Evolutionary conservation across 2,888 invertebrate genomes (phyloP), one percentile per base, ranked within the genome.

Genomic region (Platypus cylindrus): DNA sequence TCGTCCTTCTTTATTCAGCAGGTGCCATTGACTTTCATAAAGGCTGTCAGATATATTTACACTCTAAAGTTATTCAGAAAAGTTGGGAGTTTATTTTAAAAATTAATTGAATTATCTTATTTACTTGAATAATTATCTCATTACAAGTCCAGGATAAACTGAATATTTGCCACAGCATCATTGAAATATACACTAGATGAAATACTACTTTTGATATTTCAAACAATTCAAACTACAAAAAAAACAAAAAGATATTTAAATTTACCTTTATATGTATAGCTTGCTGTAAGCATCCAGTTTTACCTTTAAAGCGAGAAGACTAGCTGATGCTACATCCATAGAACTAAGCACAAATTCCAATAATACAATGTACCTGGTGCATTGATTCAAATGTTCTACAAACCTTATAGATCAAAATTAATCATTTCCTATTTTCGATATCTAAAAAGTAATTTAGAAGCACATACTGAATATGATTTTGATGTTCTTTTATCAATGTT

Each of bases 21-120:
- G 5, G 8, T 29, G 15, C 37, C 37, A 37, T 2, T 11, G 12
- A 17, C 32, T 29, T 5, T 28, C 28, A 13, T 29, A 37, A 12
- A 37, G 9, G 3, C 32, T 32, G 11, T 37, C 32, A 13, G 23
- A 32, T n/a, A 37, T 37, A 12, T 1, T 16, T 17, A 24, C 11
- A 22, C 37, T 37, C 37, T 37, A 20, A 22, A 27, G 15, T 24
- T 24, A n/a, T n/a, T n/a, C n/a, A n/a, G n/a, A n/a, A n/a, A n/a
- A n/a, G n/a, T n/a, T n/a, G n/a, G n/a, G n/a, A n/a, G n/a, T n/a
- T n/a, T n/a, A n/a, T n/a, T n/a, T n/a, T n/a, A n/a, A n/a, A n/a
- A n/a, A n/a, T n/a, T 20, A 7, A 20, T n/a, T n/a, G n/a, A n/a
- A n/a, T 20, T 20, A 20, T 9, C 9, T 7, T 24, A 11, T 7